A percentile compares a stretch with the other conserved stretches of the same genome.
Conservation (phyloP, 1,140 invertebrate species). For the Drosophila orosa region DNA sequence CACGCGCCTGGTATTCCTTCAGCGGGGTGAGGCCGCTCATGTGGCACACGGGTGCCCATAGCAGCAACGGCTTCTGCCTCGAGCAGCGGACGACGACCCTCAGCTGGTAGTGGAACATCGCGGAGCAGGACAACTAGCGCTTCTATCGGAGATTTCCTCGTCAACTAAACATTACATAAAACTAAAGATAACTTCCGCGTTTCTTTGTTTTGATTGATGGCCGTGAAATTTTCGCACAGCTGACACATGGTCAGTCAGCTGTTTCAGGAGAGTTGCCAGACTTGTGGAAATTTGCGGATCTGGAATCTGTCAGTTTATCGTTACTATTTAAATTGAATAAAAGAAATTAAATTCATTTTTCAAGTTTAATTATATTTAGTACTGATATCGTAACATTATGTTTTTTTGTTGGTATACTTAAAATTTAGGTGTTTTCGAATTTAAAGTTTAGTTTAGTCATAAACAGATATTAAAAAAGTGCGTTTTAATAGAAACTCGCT, state of each 20-base stretch:
- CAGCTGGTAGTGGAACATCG: slow-evolving; percentile 48
- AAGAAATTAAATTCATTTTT: background rate
- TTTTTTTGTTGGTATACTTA: no score
- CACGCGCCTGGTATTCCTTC: slow-evolving; percentile 86
- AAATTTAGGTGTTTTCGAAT: no score
- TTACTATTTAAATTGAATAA: background rate
- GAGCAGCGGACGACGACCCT: slow-evolving; percentile 31
- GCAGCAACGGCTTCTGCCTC: slow-evolving; percentile 25
- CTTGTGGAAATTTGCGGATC: background rate
- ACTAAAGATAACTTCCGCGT: slow-evolving; percentile 45
- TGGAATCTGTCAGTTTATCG: background rate
- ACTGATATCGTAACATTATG: no score
- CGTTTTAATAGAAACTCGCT: background rate
- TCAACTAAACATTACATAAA: slow-evolving; percentile 76
- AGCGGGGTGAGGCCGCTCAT: slow-evolving; percentile 84
- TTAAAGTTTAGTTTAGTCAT: background rate
- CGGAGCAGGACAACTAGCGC: slow-evolving; percentile 11
- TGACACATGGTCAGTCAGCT: slow-evolving; percentile 12
- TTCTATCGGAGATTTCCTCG: slow-evolving; percentile 25
- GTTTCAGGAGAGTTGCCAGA: slow-evolving; percentile 5
- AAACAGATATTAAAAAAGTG: background rate
- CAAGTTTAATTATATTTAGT: no score
- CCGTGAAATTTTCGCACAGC: slow-evolving; percentile 52
- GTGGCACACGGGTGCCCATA: slow-evolving; percentile 36
- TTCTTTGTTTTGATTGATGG: slow-evolving; percentile 53